phyloP scores from a whole-genome alignment of 1,140 invertebrate species.

The Augochlora pura region DNA sequence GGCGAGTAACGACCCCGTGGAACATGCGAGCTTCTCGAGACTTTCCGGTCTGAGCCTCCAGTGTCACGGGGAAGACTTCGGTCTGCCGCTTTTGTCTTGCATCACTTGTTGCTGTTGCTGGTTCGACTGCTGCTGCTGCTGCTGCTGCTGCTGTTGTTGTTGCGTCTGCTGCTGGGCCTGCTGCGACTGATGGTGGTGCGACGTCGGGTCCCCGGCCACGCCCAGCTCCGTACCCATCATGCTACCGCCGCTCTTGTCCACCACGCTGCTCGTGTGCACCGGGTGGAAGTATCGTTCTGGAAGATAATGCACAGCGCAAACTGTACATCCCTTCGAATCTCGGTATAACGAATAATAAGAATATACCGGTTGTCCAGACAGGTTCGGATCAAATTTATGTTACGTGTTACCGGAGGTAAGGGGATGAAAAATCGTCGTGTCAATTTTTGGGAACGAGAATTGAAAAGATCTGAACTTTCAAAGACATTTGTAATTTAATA shows the following conservation, averaged over 20 bases:
- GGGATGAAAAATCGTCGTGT: too few relatives aligned
- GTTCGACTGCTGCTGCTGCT: slow-evolving; percentile 60
- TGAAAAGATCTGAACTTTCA: too few relatives aligned
- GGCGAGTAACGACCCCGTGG: slow-evolving; percentile 53
- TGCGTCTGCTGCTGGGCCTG: slow-evolving; percentile 65
- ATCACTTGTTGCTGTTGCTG: slow-evolving; percentile 77
- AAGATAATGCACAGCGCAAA: slow-evolving; percentile 22
- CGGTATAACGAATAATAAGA: too few relatives aligned
- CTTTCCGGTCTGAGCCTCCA: slow-evolving; percentile 66
- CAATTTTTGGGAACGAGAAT: too few relatives aligned
- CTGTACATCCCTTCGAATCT: too few relatives aligned
- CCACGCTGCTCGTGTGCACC: slow-evolving; percentile 76
- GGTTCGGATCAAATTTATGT: too few relatives aligned
- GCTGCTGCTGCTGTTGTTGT: slow-evolving; percentile 63
- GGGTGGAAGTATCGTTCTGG: slow-evolving; percentile 79
- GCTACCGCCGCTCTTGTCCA: slow-evolving; percentile 76
- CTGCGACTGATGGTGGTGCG: slow-evolving; percentile 75
- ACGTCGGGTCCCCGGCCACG: slow-evolving; percentile 68
- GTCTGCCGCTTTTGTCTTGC: slow-evolving; percentile 77
- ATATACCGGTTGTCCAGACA: too few relatives aligned
- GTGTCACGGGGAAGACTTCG: slow-evolving; percentile 80
- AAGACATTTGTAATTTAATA: too few relatives aligned
- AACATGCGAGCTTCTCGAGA: slow-evolving; percentile 60
- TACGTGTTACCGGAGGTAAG: too few relatives aligned
- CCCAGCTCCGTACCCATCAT: slow-evolving; percentile 74